Conservation (phyloP, 2,797 vertebrate genomes). For the Lithobates pipiens region DNA sequence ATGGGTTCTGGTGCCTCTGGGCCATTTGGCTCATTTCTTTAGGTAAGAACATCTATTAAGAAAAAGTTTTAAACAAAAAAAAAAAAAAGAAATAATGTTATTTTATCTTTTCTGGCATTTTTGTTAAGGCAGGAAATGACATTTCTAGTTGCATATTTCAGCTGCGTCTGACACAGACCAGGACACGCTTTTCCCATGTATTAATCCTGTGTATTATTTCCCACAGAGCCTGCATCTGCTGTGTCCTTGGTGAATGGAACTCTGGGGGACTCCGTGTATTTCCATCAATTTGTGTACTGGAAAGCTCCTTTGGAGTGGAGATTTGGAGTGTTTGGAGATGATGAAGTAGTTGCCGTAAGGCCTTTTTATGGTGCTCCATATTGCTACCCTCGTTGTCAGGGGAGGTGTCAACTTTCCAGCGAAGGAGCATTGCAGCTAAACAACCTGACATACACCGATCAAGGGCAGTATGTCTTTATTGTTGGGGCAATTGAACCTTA, state of each 20-base stretch:
- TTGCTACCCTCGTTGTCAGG: neutral
- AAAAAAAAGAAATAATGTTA: neutral
- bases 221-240: neutral
- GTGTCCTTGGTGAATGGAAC: neutral
- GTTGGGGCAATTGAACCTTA: neutral
- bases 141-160: neutral
- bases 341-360: neutral
- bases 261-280: neutral
- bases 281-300: neutral
- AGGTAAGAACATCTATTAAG: neutral
- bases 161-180: neutral
- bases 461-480: neutral
- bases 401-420: neutral
- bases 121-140: neutral
- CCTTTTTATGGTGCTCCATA: neutral
- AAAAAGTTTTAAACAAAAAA: neutral
- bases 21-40: neutral
- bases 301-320: neutral
- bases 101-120: neutral
- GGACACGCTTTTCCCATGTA: neutral
- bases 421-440: conserved; percentile 12
- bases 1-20: neutral
- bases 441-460: neutral
- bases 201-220: neutral
- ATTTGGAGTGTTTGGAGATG: neutral